Evolutionary conservation across 2,888 invertebrate genomes (phyloP).

Genomic region (Caenorhabditis auriculariae): DNA sequence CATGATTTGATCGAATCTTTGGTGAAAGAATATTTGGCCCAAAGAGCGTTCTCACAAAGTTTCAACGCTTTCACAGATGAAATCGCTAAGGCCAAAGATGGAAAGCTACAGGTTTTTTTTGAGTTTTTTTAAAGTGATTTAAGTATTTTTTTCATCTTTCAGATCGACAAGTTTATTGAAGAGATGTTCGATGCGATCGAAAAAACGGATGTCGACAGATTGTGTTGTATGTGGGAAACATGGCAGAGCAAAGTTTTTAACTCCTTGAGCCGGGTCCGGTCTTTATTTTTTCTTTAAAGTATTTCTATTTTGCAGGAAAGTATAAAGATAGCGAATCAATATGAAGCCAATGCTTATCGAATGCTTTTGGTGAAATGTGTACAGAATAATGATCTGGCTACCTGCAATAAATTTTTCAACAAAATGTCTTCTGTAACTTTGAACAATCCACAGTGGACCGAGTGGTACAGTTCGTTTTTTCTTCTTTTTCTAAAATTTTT

Average conservation of each 20-base stretch:
- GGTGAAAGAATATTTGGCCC: constrained; percentile 29
- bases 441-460: constrained; percentile 52
- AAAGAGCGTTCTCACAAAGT: constrained; percentile 24
- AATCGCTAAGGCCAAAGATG: constrained; percentile 26
- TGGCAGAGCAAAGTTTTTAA: constrained; percentile 50
- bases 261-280: constrained; percentile 39
- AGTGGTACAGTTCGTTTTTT: constrained; percentile 51
- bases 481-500: neutral
- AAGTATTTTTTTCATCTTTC: constrained; percentile 2
- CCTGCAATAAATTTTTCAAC: constrained; percentile 50
- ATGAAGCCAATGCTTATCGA: constrained; percentile 83
- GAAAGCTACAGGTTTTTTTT: constrained; percentile 26
- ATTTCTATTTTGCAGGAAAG: constrained; percentile 31
- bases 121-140: neutral
- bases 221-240: constrained; percentile 43
- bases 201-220: constrained; percentile 41
- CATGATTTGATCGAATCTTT: constrained; percentile 27
- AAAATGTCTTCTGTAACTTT: constrained; percentile 40
- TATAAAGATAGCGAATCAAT: constrained; percentile 67
- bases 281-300: neutral
- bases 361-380: constrained; percentile 85
- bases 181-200: constrained; percentile 52
- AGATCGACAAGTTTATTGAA: constrained; percentile 50
- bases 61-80: constrained; percentile 31
- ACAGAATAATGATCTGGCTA: constrained; percentile 74